These are phyloP conservation scores for Drosophila obscura DNA, from an alignment of 1,140 invertebrate species.

Conservation along the genomic window DNA sequence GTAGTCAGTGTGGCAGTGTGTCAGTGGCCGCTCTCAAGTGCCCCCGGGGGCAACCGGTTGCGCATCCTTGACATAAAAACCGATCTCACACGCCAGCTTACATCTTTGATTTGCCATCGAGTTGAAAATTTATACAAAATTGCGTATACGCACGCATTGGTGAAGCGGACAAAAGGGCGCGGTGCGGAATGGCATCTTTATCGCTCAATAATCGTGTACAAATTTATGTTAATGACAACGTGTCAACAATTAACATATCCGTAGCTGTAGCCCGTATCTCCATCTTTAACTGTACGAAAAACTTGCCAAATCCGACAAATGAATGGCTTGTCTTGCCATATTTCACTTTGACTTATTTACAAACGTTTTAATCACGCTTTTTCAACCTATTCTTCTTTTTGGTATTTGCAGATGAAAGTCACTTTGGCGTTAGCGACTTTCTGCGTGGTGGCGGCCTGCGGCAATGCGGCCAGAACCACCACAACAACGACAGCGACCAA, in stretches of 20 bases:
- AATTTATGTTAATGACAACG: slow-evolving; percentile 63
- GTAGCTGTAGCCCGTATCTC: slow-evolving; percentile 9
- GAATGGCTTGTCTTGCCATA: background rate
- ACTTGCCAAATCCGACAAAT: slow-evolving; percentile 28
- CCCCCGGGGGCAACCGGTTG: slow-evolving; percentile 76
- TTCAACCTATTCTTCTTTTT: slow-evolving; percentile 13
- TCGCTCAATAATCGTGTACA: slow-evolving; percentile 58
- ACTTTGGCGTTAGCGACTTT: slow-evolving; percentile 83
- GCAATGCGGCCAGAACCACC: slow-evolving; percentile 78
- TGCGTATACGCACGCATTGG: slow-evolving; percentile 60
- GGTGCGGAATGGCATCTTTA: slow-evolving; percentile 29
- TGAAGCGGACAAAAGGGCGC: slow-evolving; percentile 44
- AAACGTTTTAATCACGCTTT: slow-evolving; percentile 14
- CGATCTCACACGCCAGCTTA: slow-evolving; percentile 61
- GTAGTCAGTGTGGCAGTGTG: slow-evolving; percentile 72
- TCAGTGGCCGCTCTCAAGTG: slow-evolving; percentile 71
- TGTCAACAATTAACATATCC: slow-evolving; percentile 61
- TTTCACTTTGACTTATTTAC: background rate
- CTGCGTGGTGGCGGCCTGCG: slow-evolving; percentile 78
- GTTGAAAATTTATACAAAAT: slow-evolving; percentile 68
- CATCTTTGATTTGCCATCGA: slow-evolving; percentile 57
- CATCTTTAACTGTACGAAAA: slow-evolving; percentile 4
- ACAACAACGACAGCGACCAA: slow-evolving; percentile 83
- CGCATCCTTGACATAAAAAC: slow-evolving; percentile 83
- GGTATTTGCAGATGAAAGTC: slow-evolving; percentile 80